A percentile compares a stretch with the other conserved stretches of the same genome.
Conservation (phyloP, 2,113 vertebrate species). For the Pedetes capensis region DNA sequence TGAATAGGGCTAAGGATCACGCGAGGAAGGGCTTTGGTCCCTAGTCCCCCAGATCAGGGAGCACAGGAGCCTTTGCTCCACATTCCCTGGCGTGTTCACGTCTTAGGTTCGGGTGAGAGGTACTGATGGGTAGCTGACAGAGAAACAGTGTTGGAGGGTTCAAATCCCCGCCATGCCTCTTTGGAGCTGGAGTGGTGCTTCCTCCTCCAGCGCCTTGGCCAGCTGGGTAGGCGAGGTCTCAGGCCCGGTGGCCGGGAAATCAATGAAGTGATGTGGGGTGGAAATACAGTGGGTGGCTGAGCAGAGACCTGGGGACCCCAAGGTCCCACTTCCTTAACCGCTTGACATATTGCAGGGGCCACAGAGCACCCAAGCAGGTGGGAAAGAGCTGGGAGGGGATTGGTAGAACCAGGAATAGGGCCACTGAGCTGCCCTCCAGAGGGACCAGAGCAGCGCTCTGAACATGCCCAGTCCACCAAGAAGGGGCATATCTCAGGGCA, state of each 20-base stretch:
- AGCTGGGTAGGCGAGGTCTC: neutral
- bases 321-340: neutral
- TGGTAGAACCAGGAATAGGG: neutral
- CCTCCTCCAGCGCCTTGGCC: neutral
- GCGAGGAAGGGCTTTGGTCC: neutral
- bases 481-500: neutral
- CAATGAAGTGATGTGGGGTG: neutral
- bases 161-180: neutral
- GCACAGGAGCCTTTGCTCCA: neutral
- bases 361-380: neutral
- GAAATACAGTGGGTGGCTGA: neutral
- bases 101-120: neutral
- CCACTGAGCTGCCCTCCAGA: neutral
- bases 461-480: neutral
- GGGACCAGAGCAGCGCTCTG: neutral
- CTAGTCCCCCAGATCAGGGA: neutral
- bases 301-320: neutral
- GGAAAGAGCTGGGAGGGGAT: too few species aligned
- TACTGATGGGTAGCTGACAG: neutral
- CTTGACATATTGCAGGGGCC: neutral
- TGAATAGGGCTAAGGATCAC: neutral
- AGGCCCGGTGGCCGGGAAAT: neutral
- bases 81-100: neutral
- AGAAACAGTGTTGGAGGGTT: neutral
- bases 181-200: neutral